phyloP scores from a whole-genome alignment of 2,797 vertebrate genomes.

The Danio albolineatus region DNA sequence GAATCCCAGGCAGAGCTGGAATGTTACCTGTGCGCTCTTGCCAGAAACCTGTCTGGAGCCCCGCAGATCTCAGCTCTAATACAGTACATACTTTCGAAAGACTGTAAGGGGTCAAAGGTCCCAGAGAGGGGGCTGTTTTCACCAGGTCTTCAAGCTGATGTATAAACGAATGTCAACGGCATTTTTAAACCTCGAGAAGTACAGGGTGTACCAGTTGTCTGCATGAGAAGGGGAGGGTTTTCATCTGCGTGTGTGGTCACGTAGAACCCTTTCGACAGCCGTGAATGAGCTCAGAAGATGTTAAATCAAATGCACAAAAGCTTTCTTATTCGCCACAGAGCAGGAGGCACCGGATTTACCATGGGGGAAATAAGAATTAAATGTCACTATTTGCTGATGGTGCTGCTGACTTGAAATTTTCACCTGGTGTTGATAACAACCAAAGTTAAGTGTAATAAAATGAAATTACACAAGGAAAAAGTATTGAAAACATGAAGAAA shows the following conservation, averaged over 20 bases:
- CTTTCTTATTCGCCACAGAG: slow-evolving; percentile 30
- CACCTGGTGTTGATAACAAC: too few species aligned
- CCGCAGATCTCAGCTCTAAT: slow-evolving; percentile 78
- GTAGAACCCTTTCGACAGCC: neutral
- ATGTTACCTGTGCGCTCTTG: slow-evolving; percentile 80
- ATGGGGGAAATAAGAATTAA: too few species aligned
- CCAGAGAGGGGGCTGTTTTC: slow-evolving; percentile 66
- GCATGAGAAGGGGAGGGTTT: slow-evolving; percentile 18
- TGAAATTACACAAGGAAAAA: too few species aligned
- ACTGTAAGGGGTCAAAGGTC: slow-evolving; percentile 63
- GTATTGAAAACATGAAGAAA: too few species aligned
- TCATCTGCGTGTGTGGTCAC: slow-evolving; percentile 32
- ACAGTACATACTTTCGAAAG: slow-evolving; percentile 47
- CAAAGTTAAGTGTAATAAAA: too few species aligned
- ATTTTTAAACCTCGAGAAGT: slow-evolving; percentile 23
- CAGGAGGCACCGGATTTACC: slow-evolving; percentile 9
- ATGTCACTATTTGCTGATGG: too few species aligned
- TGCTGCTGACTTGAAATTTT: too few species aligned
- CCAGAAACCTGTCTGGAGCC: slow-evolving; percentile 90
- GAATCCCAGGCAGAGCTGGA: slow-evolving; percentile 86
- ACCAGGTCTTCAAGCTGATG: slow-evolving; percentile 72
- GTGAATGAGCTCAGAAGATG: slow-evolving; percentile 20
- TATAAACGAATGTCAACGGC: slow-evolving; percentile 61
- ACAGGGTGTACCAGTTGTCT: slow-evolving; percentile 21
- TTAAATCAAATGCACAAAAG: slow-evolving; percentile 13